Evolutionary conservation across 2,888 invertebrate species (phyloP).

Genomic region (Craniophora ligustri): DNA sequence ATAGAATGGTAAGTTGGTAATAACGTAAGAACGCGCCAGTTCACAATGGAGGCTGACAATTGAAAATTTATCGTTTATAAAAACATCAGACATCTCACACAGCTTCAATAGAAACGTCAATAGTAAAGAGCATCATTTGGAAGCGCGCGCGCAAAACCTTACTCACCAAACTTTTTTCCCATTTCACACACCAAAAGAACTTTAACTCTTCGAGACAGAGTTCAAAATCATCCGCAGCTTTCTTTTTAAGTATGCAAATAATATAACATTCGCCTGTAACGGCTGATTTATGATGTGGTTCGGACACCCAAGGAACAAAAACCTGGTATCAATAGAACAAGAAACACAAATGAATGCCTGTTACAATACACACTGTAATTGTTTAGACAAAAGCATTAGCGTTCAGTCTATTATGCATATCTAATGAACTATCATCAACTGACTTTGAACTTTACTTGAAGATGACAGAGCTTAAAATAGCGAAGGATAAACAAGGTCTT

Average conservation of each 20-base stretch:
- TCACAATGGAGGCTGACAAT: constrained; percentile 74
- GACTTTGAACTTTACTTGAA: constrained; percentile 46
- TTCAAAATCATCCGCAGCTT: constrained; percentile 49
- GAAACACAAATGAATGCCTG: constrained; percentile 84
- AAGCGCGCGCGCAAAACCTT: constrained; percentile 68
- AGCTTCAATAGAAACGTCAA: constrained; percentile 80
- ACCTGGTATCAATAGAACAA: constrained; percentile 82
- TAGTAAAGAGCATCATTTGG: constrained; percentile 77
- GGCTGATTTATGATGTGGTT: constrained; percentile 86
- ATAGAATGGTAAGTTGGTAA: constrained; percentile 38
- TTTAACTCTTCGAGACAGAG: constrained; percentile 49
- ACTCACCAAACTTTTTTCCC: constrained; percentile 38
- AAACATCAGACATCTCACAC: constrained; percentile 75
- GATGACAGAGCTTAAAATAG: constrained; percentile 14
- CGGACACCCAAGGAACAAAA: constrained; percentile 85
- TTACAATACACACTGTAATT: constrained; percentile 85
- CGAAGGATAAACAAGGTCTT: constrained; percentile 6
- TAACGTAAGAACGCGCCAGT: constrained; percentile 67
- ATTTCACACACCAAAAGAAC: constrained; percentile 16
- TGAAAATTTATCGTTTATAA: constrained; percentile 81
- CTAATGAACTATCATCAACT: constrained; percentile 36
- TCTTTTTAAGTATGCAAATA: constrained; percentile 54
- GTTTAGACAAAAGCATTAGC: constrained; percentile 82
- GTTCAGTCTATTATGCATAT: constrained; percentile 47
- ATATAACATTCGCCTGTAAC: constrained; percentile 64